A percentile compares a stretch with the other conserved stretches of the same genome.
Conservation (phyloP, 2,113 vertebrate species). For the Piliocolobus tephrosceles region DNA sequence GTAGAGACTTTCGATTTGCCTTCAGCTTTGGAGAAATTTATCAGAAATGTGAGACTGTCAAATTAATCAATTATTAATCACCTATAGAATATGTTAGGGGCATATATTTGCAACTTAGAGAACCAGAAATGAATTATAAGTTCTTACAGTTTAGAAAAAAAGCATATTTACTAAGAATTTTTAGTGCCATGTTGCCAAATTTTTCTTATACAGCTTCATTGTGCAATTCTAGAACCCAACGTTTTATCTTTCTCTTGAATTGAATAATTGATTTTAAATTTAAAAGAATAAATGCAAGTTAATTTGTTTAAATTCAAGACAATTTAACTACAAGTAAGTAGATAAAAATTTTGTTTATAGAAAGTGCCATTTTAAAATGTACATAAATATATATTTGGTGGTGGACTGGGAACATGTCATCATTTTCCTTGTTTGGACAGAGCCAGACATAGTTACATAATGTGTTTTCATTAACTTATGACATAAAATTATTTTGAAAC, state of each 20-base stretch:
- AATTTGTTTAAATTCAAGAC: neutral
- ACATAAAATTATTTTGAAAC: neutral
- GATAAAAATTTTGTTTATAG: neutral
- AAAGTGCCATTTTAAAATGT: neutral
- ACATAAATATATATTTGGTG: neutral
- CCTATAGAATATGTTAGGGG: neutral
- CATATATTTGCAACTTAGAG: neutral
- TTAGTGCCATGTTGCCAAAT: neutral
- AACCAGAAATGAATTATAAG: neutral
- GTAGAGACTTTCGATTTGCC: neutral
- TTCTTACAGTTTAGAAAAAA: neutral
- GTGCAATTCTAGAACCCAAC: neutral
- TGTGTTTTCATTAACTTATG: neutral
- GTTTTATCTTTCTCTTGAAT: neutral
- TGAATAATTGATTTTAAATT: neutral
- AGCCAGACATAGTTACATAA: neutral
- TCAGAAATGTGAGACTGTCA: neutral
- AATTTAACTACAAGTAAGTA: neutral
- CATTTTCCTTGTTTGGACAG: neutral
- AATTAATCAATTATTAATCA: neutral
- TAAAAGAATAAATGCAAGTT: neutral
- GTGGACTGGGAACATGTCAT: rapidly evolving
- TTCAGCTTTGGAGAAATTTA: neutral
- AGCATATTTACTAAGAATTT: neutral
- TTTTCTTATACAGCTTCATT: neutral